Evolutionary conservation across 2,797 vertebrate genomes (phyloP), one percentile per base, ranked within the genome.

Genomic region (Nannoperca australis): DNA sequence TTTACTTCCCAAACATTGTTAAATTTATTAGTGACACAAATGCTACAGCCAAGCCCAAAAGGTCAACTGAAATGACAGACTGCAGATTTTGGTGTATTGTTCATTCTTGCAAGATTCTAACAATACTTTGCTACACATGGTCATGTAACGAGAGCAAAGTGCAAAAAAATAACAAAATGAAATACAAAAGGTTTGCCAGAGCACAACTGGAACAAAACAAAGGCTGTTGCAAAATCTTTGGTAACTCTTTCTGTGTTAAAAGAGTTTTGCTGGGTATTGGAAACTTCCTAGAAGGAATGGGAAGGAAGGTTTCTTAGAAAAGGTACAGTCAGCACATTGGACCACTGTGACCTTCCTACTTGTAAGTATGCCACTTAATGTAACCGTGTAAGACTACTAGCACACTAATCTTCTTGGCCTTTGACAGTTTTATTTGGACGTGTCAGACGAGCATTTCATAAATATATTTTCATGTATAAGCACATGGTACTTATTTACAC

Each of bases 281-380:
- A 55, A 27, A 27, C 24, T 27, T 27, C 24, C 24, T 27, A 27
- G 24, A 27, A 27, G 24, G 24, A 27, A 27, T 27, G 24, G n/a
- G n/a, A n/a, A n/a, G n/a, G 75, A 83, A 64, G 13, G 5, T 14
- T 88, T 86, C 88, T 74, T 47, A 66, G 90, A 79, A 91, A 78
- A 55, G 12, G 15, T 24, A 14, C 32, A 50, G 17, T 27, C 60
- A n/a, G 44, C 76, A 36, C 62, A 30, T 38, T 69, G 61, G 58
- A 67, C 63, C 72, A 9, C 34, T 56, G 47, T 12, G 67, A 89
- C 85, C 82, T 88, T 81, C 81, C 73, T 45, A 42, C 63, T 75
- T 8, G 15, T 88, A 87, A 61, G 64, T 74, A 83, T 85, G 79
- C 69, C 61, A 5, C 17, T 20, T 67, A 81, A 67, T 85, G 79